Evolutionary conservation across 2,888 invertebrate genomes (phyloP), one percentile per base, ranked within the genome.

Genomic region (Lasioglossum calceatum): DNA sequence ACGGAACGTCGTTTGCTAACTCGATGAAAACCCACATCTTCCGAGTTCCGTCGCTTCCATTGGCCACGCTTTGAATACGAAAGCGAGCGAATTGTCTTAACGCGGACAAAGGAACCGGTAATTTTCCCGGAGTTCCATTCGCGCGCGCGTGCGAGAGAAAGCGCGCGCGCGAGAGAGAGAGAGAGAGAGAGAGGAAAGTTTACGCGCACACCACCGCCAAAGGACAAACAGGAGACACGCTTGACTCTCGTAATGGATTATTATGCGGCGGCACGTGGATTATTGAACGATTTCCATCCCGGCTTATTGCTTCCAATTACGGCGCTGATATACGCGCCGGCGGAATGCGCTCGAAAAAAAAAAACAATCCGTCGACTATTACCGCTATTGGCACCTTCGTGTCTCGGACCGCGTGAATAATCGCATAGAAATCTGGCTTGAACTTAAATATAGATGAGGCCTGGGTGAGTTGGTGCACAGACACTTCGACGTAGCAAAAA

Each of bases 21-120:
- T 92, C 91, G 87, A 92, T 91, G 92, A 90, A 92, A 91, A 91
- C 88, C 88, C 90, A 89, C 90, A 88, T 91, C 90, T 91, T 89
- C 86, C 86, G 82, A 88, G 89, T 86, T 85, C 82, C 82, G 82
- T 77, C 82, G 86, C 74, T 74, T 84, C 85, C 73, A 86, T 84
- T 79, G 89, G 84, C 80, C 88, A 72, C 83, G 90, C 86, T 87
- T 85, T 84, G 89, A 90, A 90, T 90, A 83, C 88, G 72, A 85
- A 85, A 85, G 87, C 81, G 87, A 77, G 80, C 79, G 90, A 89
- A 90, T 90, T 90, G 90, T 90, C 88, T 87, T 76, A 82, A 67
- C 86, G 84, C 80, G 83, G 85, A 90, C 90, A 90, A 90, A 90
- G 87, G 90, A 77, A 85, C 85, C 81, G 86, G 85, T 88, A 90